Evolutionary conservation across 37 sponge, comb jelly and placozoan genomes (phyloP), one percentile per base, ranked within the genome.

Genomic region (Bolinopsis microptera): DNA sequence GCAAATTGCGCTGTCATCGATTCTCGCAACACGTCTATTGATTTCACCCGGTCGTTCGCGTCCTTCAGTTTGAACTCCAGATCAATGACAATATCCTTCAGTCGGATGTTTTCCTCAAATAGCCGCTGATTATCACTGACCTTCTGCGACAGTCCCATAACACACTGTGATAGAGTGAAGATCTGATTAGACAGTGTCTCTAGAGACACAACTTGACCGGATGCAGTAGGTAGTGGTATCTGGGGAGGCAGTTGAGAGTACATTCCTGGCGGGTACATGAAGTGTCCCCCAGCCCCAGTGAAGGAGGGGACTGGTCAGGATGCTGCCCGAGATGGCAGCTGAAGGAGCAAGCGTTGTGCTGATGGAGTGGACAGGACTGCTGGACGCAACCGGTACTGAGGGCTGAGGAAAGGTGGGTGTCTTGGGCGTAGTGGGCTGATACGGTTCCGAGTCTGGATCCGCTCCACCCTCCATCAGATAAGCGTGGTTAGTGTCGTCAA

Each of bases 61-160:
- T 86, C 90, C 61, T 41, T 86, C 90, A 86, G 61, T 34, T 86
- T 86, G 27, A 86, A 34, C 48, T 86, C 90, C 90, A 86, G 48
- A 30, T 86, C 90, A n/a, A 86, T 86, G 61, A 86, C 90, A 0
- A 86, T 41, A 48, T 86, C 90, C 48, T 86, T 86, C 48, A 86
- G 28, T 2, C 90, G 41, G 61, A 86, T 24, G 61, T 86, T 86
- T 48, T 86, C 90, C 90, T 86, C 90, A 24, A 86, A 86, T 0
- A 86, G 90, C 13, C 90, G 34, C 90, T 86, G 90, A 38, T 86
- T 86, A 24, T 86, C 90, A 27, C 90, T 41, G 23, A 86, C 90
- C 26, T 27, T 39, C 90, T 86, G 90, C 25, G 61, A 30, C 0
- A 86, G 61, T n/a, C 36, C 35, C 24, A 41, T 38, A 1, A 86